Evolutionary conservation across 2,797 vertebrate genomes (phyloP).

Genomic region (Liasis olivaceus): DNA sequence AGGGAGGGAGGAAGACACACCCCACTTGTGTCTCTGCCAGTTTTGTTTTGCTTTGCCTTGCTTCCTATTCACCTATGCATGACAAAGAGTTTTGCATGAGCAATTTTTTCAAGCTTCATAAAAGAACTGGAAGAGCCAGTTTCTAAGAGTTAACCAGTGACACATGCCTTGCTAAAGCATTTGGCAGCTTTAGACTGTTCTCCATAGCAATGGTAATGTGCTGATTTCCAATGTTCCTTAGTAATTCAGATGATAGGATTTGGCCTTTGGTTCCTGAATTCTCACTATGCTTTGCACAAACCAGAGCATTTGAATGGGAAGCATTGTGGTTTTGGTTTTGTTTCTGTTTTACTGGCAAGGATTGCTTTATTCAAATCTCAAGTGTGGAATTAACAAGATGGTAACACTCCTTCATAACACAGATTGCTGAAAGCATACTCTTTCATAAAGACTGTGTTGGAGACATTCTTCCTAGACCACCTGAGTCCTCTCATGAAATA

Average conservation of each 20-base stretch:
- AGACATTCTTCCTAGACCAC: slow-evolving; percentile 51
- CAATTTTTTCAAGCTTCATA: not conserved
- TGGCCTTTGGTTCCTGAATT: slow-evolving; percentile 34
- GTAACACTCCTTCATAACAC: slow-evolving; percentile 21
- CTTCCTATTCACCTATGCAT: not conserved
- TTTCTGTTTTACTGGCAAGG: slow-evolving; percentile 13
- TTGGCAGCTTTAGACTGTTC: slow-evolving; percentile 14
- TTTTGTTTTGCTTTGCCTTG: not conserved
- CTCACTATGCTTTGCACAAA: slow-evolving; percentile 27
- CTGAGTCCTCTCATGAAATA: slow-evolving; percentile 66
- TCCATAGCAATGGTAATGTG: slow-evolving; percentile 10
- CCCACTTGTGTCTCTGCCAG: not conserved
- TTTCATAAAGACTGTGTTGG: slow-evolving; percentile 56
- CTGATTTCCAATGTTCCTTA: not conserved
- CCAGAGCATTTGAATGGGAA: slow-evolving; percentile 35
- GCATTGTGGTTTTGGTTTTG: slow-evolving; percentile 12
- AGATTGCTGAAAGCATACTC: slow-evolving; percentile 54
- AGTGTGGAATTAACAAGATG: slow-evolving; percentile 51
- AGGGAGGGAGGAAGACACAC: not conserved
- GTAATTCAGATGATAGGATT: slow-evolving; percentile 23
- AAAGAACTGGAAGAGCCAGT: not conserved
- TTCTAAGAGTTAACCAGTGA: not conserved
- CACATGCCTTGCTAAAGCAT: not conserved
- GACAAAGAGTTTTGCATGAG: not conserved
- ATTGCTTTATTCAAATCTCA: slow-evolving; percentile 51